phyloP scores from a whole-genome alignment of 2,113 vertebrate species.

The Phylloscopus trochilus region DNA sequence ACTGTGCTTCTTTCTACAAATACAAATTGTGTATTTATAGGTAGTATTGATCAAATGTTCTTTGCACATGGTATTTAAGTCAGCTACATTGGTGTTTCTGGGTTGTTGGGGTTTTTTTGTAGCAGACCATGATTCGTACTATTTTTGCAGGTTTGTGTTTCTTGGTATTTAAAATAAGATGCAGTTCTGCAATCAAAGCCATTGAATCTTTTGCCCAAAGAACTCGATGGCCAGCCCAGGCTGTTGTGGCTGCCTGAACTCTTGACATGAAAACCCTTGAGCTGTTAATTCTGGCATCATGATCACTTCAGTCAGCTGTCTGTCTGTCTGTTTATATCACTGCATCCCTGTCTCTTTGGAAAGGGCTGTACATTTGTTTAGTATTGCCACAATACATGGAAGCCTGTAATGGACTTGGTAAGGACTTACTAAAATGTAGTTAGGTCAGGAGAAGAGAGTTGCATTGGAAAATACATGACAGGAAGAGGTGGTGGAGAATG shows the following conservation, averaged over 20 bases:
- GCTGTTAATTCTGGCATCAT: conserved; percentile 15
- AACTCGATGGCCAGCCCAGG: neutral
- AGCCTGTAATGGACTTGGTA: neutral
- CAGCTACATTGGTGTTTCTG: conserved; percentile 58
- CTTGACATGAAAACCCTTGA: neutral
- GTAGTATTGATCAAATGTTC: conserved; percentile 59
- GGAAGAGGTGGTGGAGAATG: neutral
- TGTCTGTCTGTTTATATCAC: neutral
- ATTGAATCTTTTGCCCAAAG: neutral
- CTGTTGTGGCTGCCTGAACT: neutral
- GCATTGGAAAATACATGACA: neutral
- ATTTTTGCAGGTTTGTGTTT: conserved; percentile 41
- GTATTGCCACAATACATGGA: neutral
- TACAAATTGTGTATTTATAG: conserved; percentile 67
- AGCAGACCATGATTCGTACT: conserved; percentile 30
- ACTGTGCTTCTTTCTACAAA: conserved; percentile 63
- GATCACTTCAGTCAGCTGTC: neutral
- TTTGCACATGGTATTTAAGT: conserved; percentile 68
- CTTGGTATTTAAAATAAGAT: neutral
- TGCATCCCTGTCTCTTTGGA: neutral
- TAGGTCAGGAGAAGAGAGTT: neutral
- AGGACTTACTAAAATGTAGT: neutral
- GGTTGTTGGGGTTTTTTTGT: neutral
- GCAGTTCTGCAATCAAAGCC: neutral
- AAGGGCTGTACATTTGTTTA: neutral